Percentiles rank a stretch among this genome's conserved stretches.
phyloP scores from a whole-genome alignment of 2,113 vertebrate genomes.

The Menura novaehollandiae region DNA sequence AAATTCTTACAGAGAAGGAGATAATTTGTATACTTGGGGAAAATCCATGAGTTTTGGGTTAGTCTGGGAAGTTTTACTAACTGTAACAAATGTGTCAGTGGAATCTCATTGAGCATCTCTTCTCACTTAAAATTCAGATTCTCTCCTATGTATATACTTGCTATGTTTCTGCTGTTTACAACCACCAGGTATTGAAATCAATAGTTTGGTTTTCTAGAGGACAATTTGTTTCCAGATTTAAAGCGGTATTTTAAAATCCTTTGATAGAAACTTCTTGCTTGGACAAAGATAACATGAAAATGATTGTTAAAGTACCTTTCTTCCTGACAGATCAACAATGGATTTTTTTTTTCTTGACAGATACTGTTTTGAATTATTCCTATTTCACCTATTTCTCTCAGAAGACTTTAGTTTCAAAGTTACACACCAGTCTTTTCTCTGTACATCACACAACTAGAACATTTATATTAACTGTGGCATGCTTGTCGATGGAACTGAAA shows the following conservation, averaged over 20 bases:
- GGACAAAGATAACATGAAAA: neutral
- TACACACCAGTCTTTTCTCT: neutral
- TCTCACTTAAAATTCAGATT: neutral
- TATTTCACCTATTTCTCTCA: neutral
- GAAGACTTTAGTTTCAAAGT: neutral
- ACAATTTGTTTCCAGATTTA: neutral
- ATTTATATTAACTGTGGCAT: neutral
- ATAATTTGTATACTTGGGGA: neutral
- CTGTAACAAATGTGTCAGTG: neutral
- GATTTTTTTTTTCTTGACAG: neutral
- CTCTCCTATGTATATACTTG: neutral
- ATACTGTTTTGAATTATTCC: neutral
- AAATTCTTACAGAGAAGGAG: neutral
- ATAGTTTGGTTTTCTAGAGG: neutral
- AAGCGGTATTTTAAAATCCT: neutral
- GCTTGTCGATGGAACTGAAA: neutral
- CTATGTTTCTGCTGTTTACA: neutral
- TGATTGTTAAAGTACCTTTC: neutral
- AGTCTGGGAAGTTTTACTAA: neutral
- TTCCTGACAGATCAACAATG: neutral
- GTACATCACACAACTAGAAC: neutral
- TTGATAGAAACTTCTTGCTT: neutral
- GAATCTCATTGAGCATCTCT: neutral
- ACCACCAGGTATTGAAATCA: neutral
- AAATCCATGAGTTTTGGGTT: neutral